Conservation (phyloP, 2,888 invertebrate genomes). For the Rhogogaster chlorosoma region DNA sequence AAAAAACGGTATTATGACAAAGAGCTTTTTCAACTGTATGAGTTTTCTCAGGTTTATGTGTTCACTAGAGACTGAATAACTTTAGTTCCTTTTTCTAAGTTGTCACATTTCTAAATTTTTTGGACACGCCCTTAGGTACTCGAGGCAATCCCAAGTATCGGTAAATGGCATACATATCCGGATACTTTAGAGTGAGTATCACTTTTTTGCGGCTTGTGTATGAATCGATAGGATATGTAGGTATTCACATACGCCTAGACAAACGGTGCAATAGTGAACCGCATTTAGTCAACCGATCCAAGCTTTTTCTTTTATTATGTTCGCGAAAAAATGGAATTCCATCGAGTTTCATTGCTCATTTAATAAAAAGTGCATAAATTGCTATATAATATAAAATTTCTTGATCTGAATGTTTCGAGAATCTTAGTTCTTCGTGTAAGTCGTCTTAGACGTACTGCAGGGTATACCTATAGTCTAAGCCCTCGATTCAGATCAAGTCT, state of each 20-base stretch:
- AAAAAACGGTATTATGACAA: no score
- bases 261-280: not conserved
- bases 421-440: not conserved
- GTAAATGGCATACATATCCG: not conserved
- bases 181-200: not conserved
- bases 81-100: no score
- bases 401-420: not conserved
- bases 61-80: no score
- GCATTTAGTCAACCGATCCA: not conserved
- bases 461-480: not conserved
- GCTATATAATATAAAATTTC: not conserved
- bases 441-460: not conserved
- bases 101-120: no score
- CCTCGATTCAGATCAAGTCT: not conserved
- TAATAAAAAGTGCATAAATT: not conserved
- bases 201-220: not conserved
- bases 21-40: no score
- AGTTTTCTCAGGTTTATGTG: no score
- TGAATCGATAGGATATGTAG: not conserved
- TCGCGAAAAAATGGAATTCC: not conserved
- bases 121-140: not conserved
- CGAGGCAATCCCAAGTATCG: not conserved
- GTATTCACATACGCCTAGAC: not conserved
- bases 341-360: not conserved
- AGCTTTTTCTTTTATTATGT: not conserved